phyloP scores from a whole-genome alignment of 2,888 invertebrate genomes.

The Cotesia congregata region DNA sequence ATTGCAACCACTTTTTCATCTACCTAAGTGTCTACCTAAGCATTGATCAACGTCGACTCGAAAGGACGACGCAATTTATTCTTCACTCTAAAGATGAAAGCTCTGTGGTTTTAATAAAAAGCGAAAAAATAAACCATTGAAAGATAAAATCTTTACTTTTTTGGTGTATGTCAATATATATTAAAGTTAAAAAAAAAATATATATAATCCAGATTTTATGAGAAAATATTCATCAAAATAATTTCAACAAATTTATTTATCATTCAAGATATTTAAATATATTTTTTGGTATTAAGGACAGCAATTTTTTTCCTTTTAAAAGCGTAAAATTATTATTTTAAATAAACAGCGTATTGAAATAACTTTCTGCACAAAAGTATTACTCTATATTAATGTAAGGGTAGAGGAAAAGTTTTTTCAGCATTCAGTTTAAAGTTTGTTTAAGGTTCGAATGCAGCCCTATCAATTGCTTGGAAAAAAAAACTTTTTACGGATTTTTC shows the following conservation, averaged over 20 bases:
- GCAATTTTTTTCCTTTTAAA: not conserved
- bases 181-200: not conserved
- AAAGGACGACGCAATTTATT: slow-evolving; percentile 16
- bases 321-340: not conserved
- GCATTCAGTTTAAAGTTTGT: slow-evolving; percentile 54
- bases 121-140: slow-evolving; percentile 17
- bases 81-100: slow-evolving; percentile 16
- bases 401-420: not conserved
- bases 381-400: not conserved
- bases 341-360: no score
- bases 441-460: slow-evolving; percentile 53
- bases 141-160: not conserved
- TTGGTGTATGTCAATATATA: not conserved
- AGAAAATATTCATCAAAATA: not conserved
- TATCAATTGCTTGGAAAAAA: slow-evolving; percentile 48
- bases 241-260: slow-evolving; percentile 10
- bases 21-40: slow-evolving; percentile 4
- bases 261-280: not conserved
- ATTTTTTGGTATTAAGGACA: not conserved
- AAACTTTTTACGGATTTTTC: slow-evolving; percentile 14
- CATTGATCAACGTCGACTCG: slow-evolving; percentile 44
- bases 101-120: not conserved
- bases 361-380: no score
- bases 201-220: not conserved
- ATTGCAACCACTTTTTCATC: slow-evolving; percentile 47